Percentiles rank a stretch among this genome's conserved stretches.
Evolutionary conservation across 2,797 vertebrate genomes (phyloP).

Genomic region (Protonibea diacanthus): DNA sequence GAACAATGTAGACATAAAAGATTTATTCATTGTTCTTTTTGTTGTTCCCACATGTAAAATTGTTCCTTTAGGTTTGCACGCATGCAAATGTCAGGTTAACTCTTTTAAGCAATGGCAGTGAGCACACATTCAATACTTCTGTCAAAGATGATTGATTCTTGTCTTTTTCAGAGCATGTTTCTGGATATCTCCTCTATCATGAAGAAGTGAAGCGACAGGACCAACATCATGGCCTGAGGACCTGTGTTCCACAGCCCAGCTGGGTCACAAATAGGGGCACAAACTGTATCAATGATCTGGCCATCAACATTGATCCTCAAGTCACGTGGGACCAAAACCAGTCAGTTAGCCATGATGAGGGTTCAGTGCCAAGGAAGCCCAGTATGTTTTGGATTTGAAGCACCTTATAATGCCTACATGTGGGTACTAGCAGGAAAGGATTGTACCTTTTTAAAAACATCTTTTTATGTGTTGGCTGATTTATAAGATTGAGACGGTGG

Average conservation of each 20-base stretch:
- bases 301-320: slow-evolving; percentile 53
- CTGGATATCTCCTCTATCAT: slow-evolving; percentile 96
- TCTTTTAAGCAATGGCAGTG: neutral
- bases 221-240: neutral
- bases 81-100: no score
- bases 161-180: slow-evolving; percentile 91
- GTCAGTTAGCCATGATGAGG: slow-evolving; percentile 44
- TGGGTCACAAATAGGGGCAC: slow-evolving; percentile 25
- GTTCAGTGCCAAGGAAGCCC: slow-evolving; percentile 37
- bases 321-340: slow-evolving; percentile 57
- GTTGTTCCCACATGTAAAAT: neutral
- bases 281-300: slow-evolving; percentile 69
- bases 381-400: slow-evolving; percentile 59
- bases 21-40: neutral
- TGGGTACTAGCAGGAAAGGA: slow-evolving; percentile 32
- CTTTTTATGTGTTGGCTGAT: slow-evolving; percentile 22
- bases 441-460: slow-evolving; percentile 26
- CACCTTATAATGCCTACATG: slow-evolving; percentile 70
- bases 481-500: slow-evolving; percentile 15
- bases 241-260: slow-evolving; percentile 33
- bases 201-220: slow-evolving; percentile 89
- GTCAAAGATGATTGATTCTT: slow-evolving; percentile 40
- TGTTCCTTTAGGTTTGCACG: neutral
- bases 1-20: neutral
- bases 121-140: neutral